Conservation (phyloP, 1,140 invertebrate genomes). For the Plutomurus gul region DNA sequence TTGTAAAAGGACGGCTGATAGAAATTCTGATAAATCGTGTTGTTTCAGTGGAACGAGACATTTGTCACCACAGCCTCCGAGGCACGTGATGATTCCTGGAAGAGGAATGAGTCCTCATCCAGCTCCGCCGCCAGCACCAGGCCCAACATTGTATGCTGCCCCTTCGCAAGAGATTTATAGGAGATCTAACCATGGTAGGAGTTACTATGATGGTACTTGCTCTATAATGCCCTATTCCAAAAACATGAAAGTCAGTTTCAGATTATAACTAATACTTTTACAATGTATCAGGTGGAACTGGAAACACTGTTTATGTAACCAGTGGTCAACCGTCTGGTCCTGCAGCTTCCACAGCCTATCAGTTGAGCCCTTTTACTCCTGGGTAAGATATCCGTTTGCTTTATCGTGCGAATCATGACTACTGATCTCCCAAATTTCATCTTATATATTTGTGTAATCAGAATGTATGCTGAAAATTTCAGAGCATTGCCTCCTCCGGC, state of each 20-base stretch:
- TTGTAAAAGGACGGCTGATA: too few species aligned
- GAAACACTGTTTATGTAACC: constrained; percentile 51
- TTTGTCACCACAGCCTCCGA: constrained; percentile 61
- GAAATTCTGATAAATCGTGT: background rate
- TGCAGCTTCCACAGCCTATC: constrained; percentile 48
- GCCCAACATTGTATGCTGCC: constrained; percentile 66
- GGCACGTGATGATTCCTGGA: constrained; percentile 53
- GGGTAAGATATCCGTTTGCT: constrained; percentile 50
- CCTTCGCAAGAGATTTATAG: constrained; percentile 64
- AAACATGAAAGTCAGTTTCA: background rate
- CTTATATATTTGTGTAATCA: constrained; percentile 58
- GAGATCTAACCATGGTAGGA: constrained; percentile 60
- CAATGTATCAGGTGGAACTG: constrained; percentile 36
- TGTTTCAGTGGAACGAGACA: constrained; percentile 57
- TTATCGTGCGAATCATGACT: background rate
- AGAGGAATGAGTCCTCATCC: constrained; percentile 59
- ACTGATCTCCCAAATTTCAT: background rate
- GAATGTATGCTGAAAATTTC: too few species aligned
- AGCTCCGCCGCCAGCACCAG: constrained; percentile 60
- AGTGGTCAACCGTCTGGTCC: constrained; percentile 46
- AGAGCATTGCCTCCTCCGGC: constrained; percentile 79
- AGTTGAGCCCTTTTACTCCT: constrained; percentile 55
- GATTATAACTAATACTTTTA: background rate
- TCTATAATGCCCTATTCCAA: background rate
- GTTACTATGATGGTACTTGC: background rate